Evolutionary conservation across 2,113 vertebrate genomes (phyloP).

Genomic region (zebrafish (Danio rerio)): DNA sequence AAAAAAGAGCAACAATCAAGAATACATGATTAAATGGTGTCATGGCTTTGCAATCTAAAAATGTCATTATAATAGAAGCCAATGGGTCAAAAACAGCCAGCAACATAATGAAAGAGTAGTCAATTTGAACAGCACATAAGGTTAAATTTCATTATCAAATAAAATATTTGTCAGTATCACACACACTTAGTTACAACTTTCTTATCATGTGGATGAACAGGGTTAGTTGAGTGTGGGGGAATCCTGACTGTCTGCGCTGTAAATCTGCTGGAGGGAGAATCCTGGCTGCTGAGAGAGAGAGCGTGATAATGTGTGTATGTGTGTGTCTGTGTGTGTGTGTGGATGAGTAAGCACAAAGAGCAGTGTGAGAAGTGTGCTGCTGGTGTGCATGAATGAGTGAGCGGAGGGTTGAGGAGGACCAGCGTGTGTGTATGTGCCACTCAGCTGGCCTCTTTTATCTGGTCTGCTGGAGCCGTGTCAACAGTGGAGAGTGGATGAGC

Average conservation of each 20-base stretch:
- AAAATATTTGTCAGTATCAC: too few relatives aligned
- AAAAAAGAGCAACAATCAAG: too few relatives aligned
- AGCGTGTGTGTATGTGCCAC: conserved; percentile 68
- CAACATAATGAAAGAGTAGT: too few relatives aligned
- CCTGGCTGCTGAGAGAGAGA: neutral
- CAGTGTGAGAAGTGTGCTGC: conserved; percentile 1
- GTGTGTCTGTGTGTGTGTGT: conserved; percentile 24
- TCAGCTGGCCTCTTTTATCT: conserved; percentile 75
- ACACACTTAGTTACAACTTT: too few relatives aligned
- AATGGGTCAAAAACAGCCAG: too few relatives aligned
- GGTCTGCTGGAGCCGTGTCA: conserved; percentile 73
- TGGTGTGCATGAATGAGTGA: neutral
- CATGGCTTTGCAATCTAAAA: too few relatives aligned
- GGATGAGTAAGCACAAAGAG: conserved; percentile 50
- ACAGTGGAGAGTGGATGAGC: conserved; percentile 62
- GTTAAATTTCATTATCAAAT: too few relatives aligned
- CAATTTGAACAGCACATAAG: too few relatives aligned
- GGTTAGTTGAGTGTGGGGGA: neutral
- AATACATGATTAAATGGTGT: too few relatives aligned
- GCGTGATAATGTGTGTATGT: neutral
- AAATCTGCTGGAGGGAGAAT: neutral
- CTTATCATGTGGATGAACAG: too few relatives aligned
- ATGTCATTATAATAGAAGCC: too few relatives aligned
- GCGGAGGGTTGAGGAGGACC: conserved; percentile 42
- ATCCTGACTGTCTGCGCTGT: neutral